These are phyloP conservation scores for Stomatorhinus ivindoensis DNA, from an alignment of 2,113 vertebrate species.

Conservation along the genomic window DNA sequence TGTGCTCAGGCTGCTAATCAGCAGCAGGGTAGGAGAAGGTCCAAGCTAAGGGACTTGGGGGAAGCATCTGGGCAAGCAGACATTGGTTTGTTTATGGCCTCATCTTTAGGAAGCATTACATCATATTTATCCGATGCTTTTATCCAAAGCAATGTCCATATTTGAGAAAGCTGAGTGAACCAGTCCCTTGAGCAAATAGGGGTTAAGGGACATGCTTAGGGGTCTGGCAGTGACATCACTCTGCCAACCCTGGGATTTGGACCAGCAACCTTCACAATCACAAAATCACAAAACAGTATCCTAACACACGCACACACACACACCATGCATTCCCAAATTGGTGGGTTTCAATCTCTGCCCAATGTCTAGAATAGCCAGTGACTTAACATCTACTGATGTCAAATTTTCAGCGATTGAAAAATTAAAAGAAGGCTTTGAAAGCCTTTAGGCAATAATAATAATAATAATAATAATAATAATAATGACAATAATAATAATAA, in stretches of 20 bases:
- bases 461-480: not conserved
- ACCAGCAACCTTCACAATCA: not conserved
- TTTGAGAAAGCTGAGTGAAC: not conserved
- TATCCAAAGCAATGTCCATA: not conserved
- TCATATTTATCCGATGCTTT: not conserved
- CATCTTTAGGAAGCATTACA: not conserved
- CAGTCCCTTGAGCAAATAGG: not conserved
- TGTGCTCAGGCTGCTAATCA: not conserved
- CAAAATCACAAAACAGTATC: not conserved
- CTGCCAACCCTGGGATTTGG: not conserved
- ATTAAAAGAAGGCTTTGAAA: not conserved
- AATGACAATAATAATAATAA: not conserved
- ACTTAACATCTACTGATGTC: not conserved
- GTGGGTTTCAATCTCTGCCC: not conserved
- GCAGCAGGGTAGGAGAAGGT: not conserved
- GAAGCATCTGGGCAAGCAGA: not conserved
- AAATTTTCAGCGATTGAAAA: not conserved
- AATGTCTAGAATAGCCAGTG: not conserved
- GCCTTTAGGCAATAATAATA: not conserved
- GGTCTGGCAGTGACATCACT: not conserved
- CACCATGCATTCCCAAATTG: not conserved
- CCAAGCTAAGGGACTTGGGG: not conserved
- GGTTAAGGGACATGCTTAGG: not conserved
- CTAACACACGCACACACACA: not conserved
- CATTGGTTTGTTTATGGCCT: not conserved